Evolutionary conservation across 2,113 vertebrate genomes (phyloP).

Genomic region (Gnathonemus echidnorhynchus): DNA sequence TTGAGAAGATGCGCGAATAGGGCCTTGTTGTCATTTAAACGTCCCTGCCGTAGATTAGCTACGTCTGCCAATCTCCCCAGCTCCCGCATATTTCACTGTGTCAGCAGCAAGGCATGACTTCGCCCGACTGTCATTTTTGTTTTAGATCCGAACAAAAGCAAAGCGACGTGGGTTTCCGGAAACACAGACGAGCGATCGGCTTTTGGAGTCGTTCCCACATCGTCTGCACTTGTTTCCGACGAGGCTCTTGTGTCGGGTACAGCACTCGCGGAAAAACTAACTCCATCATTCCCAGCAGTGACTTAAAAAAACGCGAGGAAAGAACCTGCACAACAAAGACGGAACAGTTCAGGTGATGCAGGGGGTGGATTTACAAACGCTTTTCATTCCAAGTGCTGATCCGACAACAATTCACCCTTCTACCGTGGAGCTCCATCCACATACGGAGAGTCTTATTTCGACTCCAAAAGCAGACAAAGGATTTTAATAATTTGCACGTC

Average conservation of each 20-base stretch:
- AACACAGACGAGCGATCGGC: background rate
- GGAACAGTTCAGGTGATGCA: background rate
- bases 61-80: background rate
- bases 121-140: background rate
- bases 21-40: background rate
- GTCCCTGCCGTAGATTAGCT: background rate
- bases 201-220: background rate
- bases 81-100: background rate
- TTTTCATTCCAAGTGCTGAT: background rate
- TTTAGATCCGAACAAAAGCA: background rate
- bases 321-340: background rate
- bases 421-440: background rate
- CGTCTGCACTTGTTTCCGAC: background rate
- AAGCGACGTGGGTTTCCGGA: background rate
- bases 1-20: background rate
- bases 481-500: background rate
- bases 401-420: background rate
- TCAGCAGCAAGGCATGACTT: background rate
- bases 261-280: background rate
- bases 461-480: background rate
- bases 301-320: background rate
- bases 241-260: background rate
- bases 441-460: background rate
- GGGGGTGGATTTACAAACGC: background rate
- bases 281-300: background rate